Percentiles rank a stretch among this genome's conserved stretches.
Evolutionary conservation across 2,797 vertebrate genomes (phyloP).

Genomic region (Botia almorhae): DNA sequence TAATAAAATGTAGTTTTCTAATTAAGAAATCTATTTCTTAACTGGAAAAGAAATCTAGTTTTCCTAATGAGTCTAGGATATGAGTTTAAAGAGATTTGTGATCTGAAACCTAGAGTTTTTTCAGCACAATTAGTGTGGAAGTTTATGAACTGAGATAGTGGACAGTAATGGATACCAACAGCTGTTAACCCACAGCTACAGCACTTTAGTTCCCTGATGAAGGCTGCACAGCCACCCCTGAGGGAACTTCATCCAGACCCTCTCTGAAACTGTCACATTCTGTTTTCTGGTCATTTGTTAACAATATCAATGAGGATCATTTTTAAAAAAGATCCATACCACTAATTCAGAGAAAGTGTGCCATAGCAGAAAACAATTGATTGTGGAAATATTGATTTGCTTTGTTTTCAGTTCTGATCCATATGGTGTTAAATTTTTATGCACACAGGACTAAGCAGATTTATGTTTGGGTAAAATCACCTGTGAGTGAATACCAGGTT

Average conservation of each 20-base stretch:
- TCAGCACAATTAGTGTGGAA: slow-evolving; percentile 57
- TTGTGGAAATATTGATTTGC: slow-evolving; percentile 60
- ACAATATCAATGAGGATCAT: slow-evolving; percentile 58
- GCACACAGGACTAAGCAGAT: slow-evolving; percentile 34
- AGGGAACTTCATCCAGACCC: slow-evolving; percentile 47
- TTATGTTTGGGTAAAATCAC: slow-evolving; percentile 40
- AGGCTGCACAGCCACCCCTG: slow-evolving; percentile 48
- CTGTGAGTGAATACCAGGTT: slow-evolving; percentile 21
- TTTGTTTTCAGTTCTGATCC: slow-evolving; percentile 60
- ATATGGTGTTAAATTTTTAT: slow-evolving; percentile 48
- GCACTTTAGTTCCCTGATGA: slow-evolving; percentile 61
- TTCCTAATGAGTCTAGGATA: background rate
- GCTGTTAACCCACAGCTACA: slow-evolving; percentile 55
- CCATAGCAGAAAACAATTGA: slow-evolving; percentile 61
- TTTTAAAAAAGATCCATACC: slow-evolving; percentile 59
- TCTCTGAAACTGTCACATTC: slow-evolving; percentile 60
- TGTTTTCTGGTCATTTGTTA: slow-evolving; percentile 66
- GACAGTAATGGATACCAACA: slow-evolving; percentile 47
- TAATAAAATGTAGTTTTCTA: no score
- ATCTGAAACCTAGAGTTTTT: slow-evolving; percentile 46
- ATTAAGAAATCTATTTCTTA: no score
- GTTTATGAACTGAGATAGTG: slow-evolving; percentile 48
- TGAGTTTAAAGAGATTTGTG: background rate
- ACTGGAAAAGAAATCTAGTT: background rate
- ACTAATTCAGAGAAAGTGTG: slow-evolving; percentile 61